Evolutionary conservation across 2,888 invertebrate species (phyloP).

Genomic region (Latheticus oryzae): DNA sequence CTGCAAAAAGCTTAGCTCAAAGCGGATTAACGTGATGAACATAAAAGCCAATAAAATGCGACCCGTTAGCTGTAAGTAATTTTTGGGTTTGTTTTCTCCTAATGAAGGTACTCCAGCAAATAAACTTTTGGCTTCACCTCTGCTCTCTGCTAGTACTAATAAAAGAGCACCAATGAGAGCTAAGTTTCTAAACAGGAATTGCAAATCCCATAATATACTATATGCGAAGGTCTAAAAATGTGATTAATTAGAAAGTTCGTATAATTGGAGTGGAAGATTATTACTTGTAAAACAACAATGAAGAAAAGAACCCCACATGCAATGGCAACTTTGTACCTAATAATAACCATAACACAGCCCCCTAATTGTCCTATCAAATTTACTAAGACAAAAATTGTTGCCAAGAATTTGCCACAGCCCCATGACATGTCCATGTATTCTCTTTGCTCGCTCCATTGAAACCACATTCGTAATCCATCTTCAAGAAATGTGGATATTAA

Average conservation of each 20-base stretch:
- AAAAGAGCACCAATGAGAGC: conserved; percentile 97
- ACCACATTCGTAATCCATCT: conserved; percentile 99
- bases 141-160: conserved; percentile 94
- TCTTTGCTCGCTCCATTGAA: conserved; percentile 97
- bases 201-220: conserved; percentile 98
- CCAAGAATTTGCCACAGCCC: conserved; percentile 95
- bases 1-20: conserved; percentile 91
- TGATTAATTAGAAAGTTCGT: no score
- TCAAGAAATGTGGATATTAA: conserved; percentile 98
- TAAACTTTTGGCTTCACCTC: conserved; percentile 91
- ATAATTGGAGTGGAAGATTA: no score
- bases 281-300: conserved; percentile 94
- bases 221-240: conserved; percentile 86
- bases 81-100: conserved; percentile 97
- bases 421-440: conserved; percentile 98
- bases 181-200: conserved; percentile 95
- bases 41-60: conserved; percentile 96
- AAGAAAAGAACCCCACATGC: conserved; percentile 94
- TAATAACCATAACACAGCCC: conserved; percentile 96
- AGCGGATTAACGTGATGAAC: conserved; percentile 96
- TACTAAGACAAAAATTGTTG: conserved; percentile 93
- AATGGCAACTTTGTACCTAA: conserved; percentile 89
- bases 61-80: conserved; percentile 95
- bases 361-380: conserved; percentile 97
- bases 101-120: conserved; percentile 95